Evolutionary conservation across 1,140 invertebrate genomes (phyloP), one percentile per base, ranked within the genome.

Genomic region (Drosophila parabipectinata): DNA sequence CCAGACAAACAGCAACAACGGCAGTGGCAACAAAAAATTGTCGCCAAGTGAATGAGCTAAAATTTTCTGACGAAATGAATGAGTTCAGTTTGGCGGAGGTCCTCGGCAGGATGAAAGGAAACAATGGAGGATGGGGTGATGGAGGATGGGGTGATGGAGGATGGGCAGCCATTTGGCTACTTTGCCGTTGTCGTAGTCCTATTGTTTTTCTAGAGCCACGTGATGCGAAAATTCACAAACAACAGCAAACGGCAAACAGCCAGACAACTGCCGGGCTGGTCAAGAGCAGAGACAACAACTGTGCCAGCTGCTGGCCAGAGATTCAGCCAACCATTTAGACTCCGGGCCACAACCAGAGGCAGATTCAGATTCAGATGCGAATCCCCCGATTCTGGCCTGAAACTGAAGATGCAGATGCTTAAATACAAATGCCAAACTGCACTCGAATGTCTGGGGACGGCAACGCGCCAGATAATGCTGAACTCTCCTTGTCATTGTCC

Each of bases 151-250:
- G 53, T 26, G 53, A 21, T 21, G 69, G 78, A 75, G 74, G 83
- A 78, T 83, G 79, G 34, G 83, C 72, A 78, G 75, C 64, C 78
- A 82, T 85, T 85, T 85, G 63, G 45, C 72, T 75, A 71, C 64
- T 72, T 72, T 51, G 55, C 54, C 61, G 41, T 59, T 48, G 64
- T 34, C 48, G 51, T 9, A 44, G 64, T 24, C 51, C 47, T 55
- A 77, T 80, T 84, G 81, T 87, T 87, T 85, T 60, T 69, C 52
- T 67, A 61, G 78, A 64, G 82, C 58, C 83, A 85, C 82, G 73
- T 87, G 81, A 85, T 85, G 82, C 82, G 82, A 72, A 85, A 87
- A 85, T 74, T 67, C 64, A 82, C 78, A 82, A 88, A 82, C 79
- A 77, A 87, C 74, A 69, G 64, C 77, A 18, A 18, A 47, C 15